phyloP scores from a whole-genome alignment of 2,888 invertebrate genomes.

The Trileptium ribeirensis region DNA sequence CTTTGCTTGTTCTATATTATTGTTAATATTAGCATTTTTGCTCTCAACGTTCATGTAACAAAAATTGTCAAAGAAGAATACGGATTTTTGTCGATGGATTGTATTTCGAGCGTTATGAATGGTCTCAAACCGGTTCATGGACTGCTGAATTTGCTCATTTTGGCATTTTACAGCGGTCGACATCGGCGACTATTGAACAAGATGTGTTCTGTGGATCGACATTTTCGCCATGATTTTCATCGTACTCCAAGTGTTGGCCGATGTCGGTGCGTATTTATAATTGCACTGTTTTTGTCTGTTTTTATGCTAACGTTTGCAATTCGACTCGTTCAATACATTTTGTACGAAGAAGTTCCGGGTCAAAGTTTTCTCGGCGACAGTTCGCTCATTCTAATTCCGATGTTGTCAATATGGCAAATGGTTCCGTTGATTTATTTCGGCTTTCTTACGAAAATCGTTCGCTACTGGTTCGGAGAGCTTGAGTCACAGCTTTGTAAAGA shows the following conservation, averaged over 20 bases:
- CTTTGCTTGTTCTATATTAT: background rate
- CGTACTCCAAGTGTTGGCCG: background rate
- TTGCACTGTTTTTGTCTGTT: background rate
- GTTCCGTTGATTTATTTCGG: background rate
- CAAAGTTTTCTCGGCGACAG: background rate
- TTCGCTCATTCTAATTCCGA: background rate
- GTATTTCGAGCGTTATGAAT: constrained; percentile 1
- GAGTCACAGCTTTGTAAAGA: background rate
- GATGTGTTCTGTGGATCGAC: background rate
- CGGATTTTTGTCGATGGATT: constrained; percentile 4
- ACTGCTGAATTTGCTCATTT: background rate
- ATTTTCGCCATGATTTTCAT: background rate
- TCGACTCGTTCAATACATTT: background rate
- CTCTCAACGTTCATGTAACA: background rate
- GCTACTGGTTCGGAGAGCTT: background rate
- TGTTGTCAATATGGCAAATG: constrained; percentile 3
- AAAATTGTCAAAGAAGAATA: background rate
- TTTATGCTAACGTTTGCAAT: background rate
- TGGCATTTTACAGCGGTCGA: background rate
- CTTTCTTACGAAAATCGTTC: background rate
- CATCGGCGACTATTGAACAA: background rate
- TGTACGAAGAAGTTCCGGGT: background rate
- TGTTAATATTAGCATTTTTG: background rate
- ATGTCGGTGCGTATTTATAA: background rate
- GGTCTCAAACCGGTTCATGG: constrained; percentile 5